phyloP scores from a whole-genome alignment of 2,113 vertebrate species.

The Acanthisitta chloris region DNA sequence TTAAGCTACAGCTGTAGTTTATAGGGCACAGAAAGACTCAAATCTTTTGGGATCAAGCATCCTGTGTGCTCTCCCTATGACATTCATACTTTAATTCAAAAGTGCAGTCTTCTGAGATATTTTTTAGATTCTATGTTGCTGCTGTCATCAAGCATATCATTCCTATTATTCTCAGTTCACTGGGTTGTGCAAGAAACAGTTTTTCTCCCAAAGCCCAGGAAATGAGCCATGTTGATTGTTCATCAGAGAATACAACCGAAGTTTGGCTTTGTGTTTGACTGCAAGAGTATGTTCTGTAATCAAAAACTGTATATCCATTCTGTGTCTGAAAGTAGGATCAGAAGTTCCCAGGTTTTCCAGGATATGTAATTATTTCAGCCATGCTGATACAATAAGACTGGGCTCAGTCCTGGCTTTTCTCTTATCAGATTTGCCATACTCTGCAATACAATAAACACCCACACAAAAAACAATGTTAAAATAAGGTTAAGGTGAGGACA shows the following conservation, averaged over 20 bases:
- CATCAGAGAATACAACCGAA: constrained; percentile 38
- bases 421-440: constrained; percentile 74
- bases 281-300: constrained; percentile 11
- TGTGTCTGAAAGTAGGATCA: constrained; percentile 24
- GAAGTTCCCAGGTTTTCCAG: constrained; percentile 72
- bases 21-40: constrained; percentile 13
- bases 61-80: constrained; percentile 9
- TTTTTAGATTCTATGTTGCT: constrained; percentile 28
- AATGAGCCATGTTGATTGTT: constrained; percentile 54
- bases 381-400: constrained; percentile 62
- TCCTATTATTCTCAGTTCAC: constrained; percentile 69
- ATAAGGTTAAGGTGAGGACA: constrained; percentile 69
- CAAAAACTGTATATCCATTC: constrained; percentile 8
- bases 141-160: constrained; percentile 64
- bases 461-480: constrained; percentile 72
- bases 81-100: constrained; percentile 58
- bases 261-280: constrained; percentile 23
- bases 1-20: constrained; percentile 52
- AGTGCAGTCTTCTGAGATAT: constrained; percentile 6
- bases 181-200: constrained; percentile 44
- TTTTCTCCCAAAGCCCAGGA: constrained; percentile 32
- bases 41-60: constrained; percentile 54
- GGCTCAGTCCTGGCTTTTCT: constrained; percentile 59
- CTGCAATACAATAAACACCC: constrained; percentile 66
- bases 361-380: constrained; percentile 55